These are phyloP conservation scores for Bergia puertoricense DNA, from an alignment of 92 coral and sea anemone species.

Conservation along the genomic window DNA sequence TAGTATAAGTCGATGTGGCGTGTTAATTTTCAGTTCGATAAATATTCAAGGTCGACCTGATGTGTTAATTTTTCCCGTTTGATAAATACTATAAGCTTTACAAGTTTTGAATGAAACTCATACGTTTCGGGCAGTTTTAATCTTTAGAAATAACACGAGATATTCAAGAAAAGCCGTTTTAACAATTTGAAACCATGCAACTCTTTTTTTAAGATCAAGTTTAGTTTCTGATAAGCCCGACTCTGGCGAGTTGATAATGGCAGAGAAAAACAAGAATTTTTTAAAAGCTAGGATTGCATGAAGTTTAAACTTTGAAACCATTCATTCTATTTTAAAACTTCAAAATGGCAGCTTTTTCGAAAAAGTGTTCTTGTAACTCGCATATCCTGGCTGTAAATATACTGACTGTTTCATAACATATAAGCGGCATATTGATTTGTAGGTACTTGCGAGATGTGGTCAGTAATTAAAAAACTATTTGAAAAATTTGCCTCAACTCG, in stretches of 20 bases:
- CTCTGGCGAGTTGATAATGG: conserved; percentile 17
- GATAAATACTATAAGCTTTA: conserved; percentile 17
- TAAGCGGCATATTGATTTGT: conserved; percentile 12
- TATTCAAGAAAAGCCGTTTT: conserved; percentile 29
- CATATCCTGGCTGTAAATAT: conserved; percentile 17
- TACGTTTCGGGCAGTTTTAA: conserved; percentile 26
- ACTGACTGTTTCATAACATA: conserved; percentile 18
- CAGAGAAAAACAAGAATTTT: conserved; percentile 25
- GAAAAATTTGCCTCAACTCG: conserved; percentile 16
- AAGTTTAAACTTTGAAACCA: conserved; percentile 23
- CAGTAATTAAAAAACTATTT: conserved; percentile 17
- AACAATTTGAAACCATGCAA: conserved; percentile 26
- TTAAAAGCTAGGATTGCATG: conserved; percentile 19
- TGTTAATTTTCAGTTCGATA: conserved; percentile 20
- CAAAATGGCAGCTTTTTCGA: conserved; percentile 22
- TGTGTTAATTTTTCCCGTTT: conserved; percentile 28
- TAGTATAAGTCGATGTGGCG: conserved; percentile 4
- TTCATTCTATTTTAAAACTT: conserved; percentile 20
- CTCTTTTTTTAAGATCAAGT: conserved; percentile 15
- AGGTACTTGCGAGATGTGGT: conserved; percentile 16
- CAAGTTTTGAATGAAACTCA: conserved; percentile 23
- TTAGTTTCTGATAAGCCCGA: conserved; percentile 18
- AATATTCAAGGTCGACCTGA: conserved; percentile 18
- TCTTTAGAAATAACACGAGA: conserved; percentile 29
- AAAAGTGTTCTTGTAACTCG: conserved; percentile 14